Conservation (phyloP, 2,797 vertebrate genomes). For the Galago senegalensis region DNA sequence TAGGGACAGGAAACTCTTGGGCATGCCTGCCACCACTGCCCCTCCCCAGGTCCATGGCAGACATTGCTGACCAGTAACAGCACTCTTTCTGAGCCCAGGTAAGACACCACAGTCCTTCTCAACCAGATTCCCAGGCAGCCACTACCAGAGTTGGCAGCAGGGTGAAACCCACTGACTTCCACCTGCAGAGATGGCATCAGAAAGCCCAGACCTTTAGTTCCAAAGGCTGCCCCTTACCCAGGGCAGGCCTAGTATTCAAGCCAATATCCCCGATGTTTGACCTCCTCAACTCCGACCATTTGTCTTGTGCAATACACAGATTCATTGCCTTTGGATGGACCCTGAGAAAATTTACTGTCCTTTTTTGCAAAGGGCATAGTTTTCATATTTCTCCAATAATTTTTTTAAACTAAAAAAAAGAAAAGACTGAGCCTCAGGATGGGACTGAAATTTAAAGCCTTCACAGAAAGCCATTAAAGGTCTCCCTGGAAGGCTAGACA, state of each 20-base stretch:
- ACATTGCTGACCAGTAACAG: neutral
- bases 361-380: neutral
- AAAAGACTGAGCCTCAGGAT: neutral
- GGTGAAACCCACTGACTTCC: neutral
- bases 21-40: neutral
- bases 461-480: neutral
- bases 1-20: neutral
- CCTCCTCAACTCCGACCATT: neutral
- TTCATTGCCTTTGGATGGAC: neutral
- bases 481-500: fast-evolving
- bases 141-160: neutral
- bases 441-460: conserved; percentile 31
- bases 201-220: neutral
- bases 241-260: neutral
- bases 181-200: neutral
- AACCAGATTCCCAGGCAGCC: neutral
- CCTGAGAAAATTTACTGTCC: neutral
- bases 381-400: conserved; percentile 28
- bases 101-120: neutral
- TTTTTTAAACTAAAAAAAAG: neutral
- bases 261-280: neutral
- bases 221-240: neutral
- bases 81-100: neutral
- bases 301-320: neutral
- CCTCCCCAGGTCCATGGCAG: neutral